Evolutionary conservation across 2,888 invertebrate species (phyloP).

Genomic region (Eristalis intricaria): DNA sequence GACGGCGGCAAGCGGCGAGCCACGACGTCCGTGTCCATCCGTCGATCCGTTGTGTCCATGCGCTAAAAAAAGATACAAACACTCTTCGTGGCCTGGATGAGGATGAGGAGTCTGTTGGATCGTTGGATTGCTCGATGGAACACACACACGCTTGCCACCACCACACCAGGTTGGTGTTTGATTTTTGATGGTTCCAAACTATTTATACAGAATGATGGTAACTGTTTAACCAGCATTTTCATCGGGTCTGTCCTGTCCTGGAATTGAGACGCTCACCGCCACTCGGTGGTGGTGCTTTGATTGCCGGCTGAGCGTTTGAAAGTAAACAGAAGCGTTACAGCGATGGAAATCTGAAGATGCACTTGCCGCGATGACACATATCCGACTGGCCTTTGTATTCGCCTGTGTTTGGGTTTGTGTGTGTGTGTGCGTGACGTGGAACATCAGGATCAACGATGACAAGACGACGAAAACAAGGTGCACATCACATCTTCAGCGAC

Average conservation of each 20-base stretch:
- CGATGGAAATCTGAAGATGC: constrained; percentile 36
- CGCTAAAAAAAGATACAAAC: constrained; percentile 30
- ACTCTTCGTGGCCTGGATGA: constrained; percentile 5
- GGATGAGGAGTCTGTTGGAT: constrained; percentile 32
- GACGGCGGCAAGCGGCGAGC: constrained; percentile 13
- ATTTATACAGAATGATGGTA: constrained; percentile 54
- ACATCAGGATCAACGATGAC: constrained; percentile 51
- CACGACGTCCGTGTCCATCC: constrained; percentile 62
- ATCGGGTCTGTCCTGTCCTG: constrained; percentile 21
- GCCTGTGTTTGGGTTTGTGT: background rate
- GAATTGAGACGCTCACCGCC: constrained; percentile 43
- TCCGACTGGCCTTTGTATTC: background rate
- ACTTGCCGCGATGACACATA: constrained; percentile 60
- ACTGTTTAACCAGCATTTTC: constrained; percentile 59
- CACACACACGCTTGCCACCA: constrained; percentile 1
- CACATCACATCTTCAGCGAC: constrained; percentile 12
- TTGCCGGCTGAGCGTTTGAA: constrained; percentile 49
- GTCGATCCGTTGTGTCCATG: constrained; percentile 54
- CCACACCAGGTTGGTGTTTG: constrained; percentile 40
- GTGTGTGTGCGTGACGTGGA: constrained; percentile 32
- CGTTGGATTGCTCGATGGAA: background rate
- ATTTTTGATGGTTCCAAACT: constrained; percentile 64
- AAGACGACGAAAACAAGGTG: constrained; percentile 50
- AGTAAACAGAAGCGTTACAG: constrained; percentile 49
- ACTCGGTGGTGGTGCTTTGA: constrained; percentile 32